phyloP scores from a whole-genome alignment of 2,797 vertebrate genomes.

The Ataeniobius toweri region DNA sequence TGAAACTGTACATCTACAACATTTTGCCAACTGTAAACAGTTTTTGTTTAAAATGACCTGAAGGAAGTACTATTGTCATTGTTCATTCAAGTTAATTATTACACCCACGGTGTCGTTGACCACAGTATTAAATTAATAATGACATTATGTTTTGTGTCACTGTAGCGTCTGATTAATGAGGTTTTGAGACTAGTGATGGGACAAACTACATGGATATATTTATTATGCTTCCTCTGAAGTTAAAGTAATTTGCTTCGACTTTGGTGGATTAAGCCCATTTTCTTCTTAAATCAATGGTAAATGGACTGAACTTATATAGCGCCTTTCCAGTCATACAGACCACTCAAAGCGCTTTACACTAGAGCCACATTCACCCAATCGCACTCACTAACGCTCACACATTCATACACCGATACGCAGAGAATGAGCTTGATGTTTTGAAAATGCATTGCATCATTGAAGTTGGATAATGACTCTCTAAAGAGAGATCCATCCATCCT shows the following conservation, averaged over 20 bases:
- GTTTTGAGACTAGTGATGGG: not conserved
- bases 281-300: slow-evolving; percentile 16
- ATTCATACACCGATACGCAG: no score
- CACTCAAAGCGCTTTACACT: no score
- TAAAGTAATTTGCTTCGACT: slow-evolving; percentile 17
- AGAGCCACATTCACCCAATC: no score
- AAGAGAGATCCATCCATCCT: slow-evolving; percentile 49
- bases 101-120: not conserved
- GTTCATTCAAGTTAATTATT: not conserved
- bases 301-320: no score
- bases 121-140: not conserved
- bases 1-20: not conserved
- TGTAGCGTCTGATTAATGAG: no score
- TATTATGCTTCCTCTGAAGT: not conserved
- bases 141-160: no score
- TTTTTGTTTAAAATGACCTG: not conserved
- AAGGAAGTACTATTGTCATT: not conserved
- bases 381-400: no score
- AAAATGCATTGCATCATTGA: slow-evolving; percentile 54
- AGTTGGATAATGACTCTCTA: slow-evolving; percentile 56
- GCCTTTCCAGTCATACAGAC: no score
- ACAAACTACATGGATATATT: slow-evolving; percentile 11
- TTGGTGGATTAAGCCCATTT: slow-evolving; percentile 46
- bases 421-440: slow-evolving; percentile 42
- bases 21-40: no score